These are phyloP conservation scores for Meda fulgida DNA, from an alignment of 2,797 vertebrate genomes.

Conservation along the genomic window DNA sequence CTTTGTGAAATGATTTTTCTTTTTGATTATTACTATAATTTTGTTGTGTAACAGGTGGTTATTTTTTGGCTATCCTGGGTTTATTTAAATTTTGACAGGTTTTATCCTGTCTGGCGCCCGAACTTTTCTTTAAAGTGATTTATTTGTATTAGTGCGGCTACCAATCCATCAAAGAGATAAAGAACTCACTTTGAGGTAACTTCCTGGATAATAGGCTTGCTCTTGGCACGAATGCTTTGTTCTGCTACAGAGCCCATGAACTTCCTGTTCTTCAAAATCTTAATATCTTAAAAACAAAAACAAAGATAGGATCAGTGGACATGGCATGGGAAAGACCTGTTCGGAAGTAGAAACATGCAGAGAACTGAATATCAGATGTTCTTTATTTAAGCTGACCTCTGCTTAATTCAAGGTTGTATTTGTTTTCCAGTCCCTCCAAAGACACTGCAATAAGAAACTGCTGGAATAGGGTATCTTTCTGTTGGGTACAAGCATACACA, in stretches of 20 bases:
- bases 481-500: conserved; percentile 46
- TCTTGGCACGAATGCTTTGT: conserved; percentile 86
- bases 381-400: conserved; percentile 57
- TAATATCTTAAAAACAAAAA: conserved; percentile 77
- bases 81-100: too few relatives aligned
- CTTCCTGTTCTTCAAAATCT: conserved; percentile 86
- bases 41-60: too few relatives aligned
- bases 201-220: conserved; percentile 85
- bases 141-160: too few relatives aligned
- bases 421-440: conserved; percentile 89
- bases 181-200: conserved; percentile 72
- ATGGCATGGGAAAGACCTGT: neutral
- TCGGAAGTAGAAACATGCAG: neutral
- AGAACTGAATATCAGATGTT: neutral
- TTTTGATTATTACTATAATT: too few relatives aligned
- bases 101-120: too few relatives aligned
- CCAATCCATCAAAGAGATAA: neutral
- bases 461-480: conserved; percentile 81
- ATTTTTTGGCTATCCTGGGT: too few relatives aligned
- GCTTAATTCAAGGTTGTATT: conserved; percentile 79
- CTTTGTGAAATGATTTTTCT: too few relatives aligned
- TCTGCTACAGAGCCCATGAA: conserved; percentile 85
- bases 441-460: conserved; percentile 87
- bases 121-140: too few relatives aligned
- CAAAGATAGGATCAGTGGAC: neutral